These are phyloP conservation scores for Dorcus parallelipipedus DNA, from an alignment of 2,888 invertebrate genomes.

Conservation along the genomic window DNA sequence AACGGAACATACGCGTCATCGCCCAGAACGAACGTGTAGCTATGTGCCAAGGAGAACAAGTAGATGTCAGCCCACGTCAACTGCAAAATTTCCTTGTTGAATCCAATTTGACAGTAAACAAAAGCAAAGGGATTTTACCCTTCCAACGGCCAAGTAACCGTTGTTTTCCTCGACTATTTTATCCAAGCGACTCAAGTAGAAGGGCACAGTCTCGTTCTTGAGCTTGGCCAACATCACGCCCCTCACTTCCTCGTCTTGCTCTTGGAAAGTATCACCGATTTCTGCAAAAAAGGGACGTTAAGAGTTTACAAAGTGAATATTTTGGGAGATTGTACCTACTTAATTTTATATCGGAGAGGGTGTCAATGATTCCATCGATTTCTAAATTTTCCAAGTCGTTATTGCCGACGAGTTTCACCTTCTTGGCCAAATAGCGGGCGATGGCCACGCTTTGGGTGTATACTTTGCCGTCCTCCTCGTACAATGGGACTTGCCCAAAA, in stretches of 20 bases:
- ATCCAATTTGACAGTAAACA: too few species aligned
- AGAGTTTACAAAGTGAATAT: too few species aligned
- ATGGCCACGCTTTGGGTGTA: slow-evolving; percentile 59
- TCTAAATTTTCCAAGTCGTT: slow-evolving; percentile 55
- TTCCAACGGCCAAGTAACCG: slow-evolving; percentile 55
- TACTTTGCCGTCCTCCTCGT: slow-evolving; percentile 60
- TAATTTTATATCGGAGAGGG: slow-evolving; percentile 54
- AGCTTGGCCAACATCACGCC: slow-evolving; percentile 49
- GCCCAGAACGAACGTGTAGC: slow-evolving; percentile 56
- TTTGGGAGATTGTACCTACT: too few species aligned
- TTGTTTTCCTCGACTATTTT: slow-evolving; percentile 56
- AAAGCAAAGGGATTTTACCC: background rate
- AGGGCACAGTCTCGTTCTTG: slow-evolving; percentile 54
- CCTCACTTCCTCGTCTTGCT: slow-evolving; percentile 52
- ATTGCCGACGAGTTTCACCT: slow-evolving; percentile 54
- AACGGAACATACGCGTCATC: slow-evolving; percentile 56
- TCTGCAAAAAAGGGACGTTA: slow-evolving; percentile 37
- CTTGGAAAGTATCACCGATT: slow-evolving; percentile 54
- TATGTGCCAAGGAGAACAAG: slow-evolving; percentile 57
- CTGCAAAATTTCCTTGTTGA: slow-evolving; percentile 35
- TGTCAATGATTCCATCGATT: slow-evolving; percentile 59
- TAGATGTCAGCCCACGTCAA: slow-evolving; percentile 63
- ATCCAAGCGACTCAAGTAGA: slow-evolving; percentile 56
- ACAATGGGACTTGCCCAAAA: slow-evolving; percentile 59
- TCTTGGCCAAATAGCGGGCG: slow-evolving; percentile 58